These are phyloP conservation scores for Octodonta nipae DNA, from an alignment of 2,888 invertebrate species.

Conservation along the genomic window DNA sequence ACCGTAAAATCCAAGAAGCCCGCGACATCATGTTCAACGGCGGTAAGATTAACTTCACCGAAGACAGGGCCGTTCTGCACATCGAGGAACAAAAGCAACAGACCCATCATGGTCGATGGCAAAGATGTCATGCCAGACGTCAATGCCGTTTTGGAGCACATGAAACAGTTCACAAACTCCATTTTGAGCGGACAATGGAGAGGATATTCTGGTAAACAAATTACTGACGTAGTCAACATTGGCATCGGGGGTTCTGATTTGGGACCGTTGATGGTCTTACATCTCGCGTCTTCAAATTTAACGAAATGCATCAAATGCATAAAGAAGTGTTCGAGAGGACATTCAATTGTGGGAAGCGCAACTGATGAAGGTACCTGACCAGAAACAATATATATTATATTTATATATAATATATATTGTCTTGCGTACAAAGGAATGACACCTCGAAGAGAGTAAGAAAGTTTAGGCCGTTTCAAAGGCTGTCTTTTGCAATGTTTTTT, in stretches of 20 bases:
- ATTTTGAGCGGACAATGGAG: constrained; percentile 60
- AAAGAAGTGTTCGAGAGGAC: no score
- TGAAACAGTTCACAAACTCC: constrained; percentile 81
- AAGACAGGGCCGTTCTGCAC: constrained; percentile 88
- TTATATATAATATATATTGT: no score
- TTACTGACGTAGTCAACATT: constrained; percentile 96
- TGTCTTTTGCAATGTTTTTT: no score
- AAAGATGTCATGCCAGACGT: constrained; percentile 89
- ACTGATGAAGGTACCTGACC: no score
- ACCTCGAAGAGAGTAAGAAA: no score
- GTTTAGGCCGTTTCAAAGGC: no score
- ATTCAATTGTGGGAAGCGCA: no score
- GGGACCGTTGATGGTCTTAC: constrained; percentile 98
- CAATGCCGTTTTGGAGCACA: constrained; percentile 79
- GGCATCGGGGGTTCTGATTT: constrained; percentile 99
- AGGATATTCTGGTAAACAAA: constrained; percentile 79
- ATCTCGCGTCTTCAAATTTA: no score
- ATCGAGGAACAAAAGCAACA: constrained; percentile 75
- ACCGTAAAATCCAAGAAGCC: constrained; percentile 69
- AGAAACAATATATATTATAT: no score
- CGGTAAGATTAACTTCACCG: constrained; percentile 95
- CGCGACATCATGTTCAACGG: constrained; percentile 85
- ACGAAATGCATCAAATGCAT: no score
- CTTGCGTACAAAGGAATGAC: no score
- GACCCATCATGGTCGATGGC: constrained; percentile 67